A percentile compares a stretch with the other conserved stretches of the same genome.
These are phyloP conservation scores for Leptothorax acervorum DNA, from an alignment of 2,888 invertebrate species.

Conservation along the genomic window DNA sequence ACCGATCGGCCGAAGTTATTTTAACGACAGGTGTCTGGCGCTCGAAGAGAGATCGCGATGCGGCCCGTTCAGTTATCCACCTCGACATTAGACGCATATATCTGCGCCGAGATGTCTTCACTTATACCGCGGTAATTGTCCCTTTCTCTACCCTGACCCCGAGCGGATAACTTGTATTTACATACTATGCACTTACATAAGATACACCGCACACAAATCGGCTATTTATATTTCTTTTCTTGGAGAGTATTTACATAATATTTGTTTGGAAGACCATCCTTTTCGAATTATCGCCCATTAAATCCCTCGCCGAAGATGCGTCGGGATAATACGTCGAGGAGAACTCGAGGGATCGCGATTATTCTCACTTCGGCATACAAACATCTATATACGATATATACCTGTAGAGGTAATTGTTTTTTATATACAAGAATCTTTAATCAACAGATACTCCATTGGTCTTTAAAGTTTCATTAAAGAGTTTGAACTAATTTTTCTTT, in stretches of 20 bases:
- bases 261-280: background rate
- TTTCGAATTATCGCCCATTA: background rate
- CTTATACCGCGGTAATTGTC: background rate
- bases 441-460: background rate
- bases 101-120: background rate
- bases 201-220: background rate
- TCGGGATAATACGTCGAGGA: background rate
- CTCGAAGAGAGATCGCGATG: conserved; percentile 24
- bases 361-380: background rate
- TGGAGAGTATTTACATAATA: background rate
- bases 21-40: conserved; percentile 19
- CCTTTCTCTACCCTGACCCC: background rate
- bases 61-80: conserved; percentile 2
- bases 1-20: conserved; percentile 16
- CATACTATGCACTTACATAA: background rate
- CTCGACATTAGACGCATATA: background rate
- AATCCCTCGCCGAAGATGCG: background rate
- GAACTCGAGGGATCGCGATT: background rate
- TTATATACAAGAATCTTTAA: background rate
- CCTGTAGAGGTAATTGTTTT: background rate
- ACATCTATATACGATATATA: background rate
- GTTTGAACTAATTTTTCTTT: background rate
- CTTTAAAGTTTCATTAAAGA: background rate
- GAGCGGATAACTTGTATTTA: background rate
- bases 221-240: background rate